Conservation (phyloP, 1,140 invertebrate species). For the Cydia splendana region DNA sequence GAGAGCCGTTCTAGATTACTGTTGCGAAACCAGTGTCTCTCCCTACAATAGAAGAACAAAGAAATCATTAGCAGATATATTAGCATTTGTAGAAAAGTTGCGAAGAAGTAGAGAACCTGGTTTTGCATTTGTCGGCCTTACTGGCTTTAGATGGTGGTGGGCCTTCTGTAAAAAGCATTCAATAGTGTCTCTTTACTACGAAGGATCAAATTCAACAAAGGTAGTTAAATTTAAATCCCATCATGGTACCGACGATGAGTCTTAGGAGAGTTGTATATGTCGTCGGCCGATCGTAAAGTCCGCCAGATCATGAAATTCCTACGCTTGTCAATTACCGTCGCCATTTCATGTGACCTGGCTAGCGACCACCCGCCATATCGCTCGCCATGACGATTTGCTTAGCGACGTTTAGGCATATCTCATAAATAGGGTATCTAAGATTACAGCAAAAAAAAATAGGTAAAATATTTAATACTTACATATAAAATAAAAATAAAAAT, state of each 20-base stretch:
- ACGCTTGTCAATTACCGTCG: too few relatives aligned
- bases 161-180: conserved; percentile 90
- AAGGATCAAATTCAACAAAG: conserved; percentile 49
- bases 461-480: too few relatives aligned
- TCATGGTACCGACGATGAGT: conserved; percentile 54
- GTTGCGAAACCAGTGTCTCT: conserved; percentile 86
- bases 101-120: conserved; percentile 81
- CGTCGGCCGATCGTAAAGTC: too few relatives aligned
- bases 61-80: conserved; percentile 83
- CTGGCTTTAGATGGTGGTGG: conserved; percentile 90
- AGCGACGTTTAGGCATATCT: too few relatives aligned
- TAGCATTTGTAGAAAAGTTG: conserved; percentile 84
- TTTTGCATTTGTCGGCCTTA: conserved; percentile 84
- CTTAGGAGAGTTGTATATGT: conserved; percentile 33
- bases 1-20: conserved; percentile 85
- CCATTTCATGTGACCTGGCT: too few relatives aligned
- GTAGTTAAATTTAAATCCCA: conserved; percentile 52
- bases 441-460: too few relatives aligned
- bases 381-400: too few relatives aligned
- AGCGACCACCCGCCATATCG: too few relatives aligned
- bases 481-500: too few relatives aligned
- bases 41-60: conserved; percentile 87
- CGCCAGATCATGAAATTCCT: too few relatives aligned
- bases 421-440: too few relatives aligned
- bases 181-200: conserved; percentile 80